phyloP scores from a whole-genome alignment of 2,888 invertebrate species.

The Globia sparganii region DNA sequence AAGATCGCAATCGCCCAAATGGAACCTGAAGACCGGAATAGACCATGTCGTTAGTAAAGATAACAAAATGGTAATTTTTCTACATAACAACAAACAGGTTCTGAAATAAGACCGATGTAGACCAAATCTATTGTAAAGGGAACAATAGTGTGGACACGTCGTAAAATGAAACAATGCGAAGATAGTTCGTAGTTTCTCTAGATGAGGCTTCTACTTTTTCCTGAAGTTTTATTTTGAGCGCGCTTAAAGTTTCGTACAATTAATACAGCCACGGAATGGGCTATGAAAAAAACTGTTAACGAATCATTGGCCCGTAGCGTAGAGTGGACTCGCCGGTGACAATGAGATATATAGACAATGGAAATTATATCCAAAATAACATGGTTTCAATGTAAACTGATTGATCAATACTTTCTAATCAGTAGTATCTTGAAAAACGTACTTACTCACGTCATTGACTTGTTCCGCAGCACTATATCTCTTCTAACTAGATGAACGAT shows the following conservation, averaged over 20 bases:
- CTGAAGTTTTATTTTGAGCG: constrained; percentile 2
- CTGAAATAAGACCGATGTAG: constrained; percentile 77
- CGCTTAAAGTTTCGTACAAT: neutral
- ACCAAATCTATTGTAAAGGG: constrained; percentile 81
- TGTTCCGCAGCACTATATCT: neutral
- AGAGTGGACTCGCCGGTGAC: neutral
- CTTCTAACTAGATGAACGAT: neutral
- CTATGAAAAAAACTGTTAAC: neutral
- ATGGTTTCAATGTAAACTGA: neutral
- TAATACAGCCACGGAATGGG: neutral
- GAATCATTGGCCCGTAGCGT: neutral
- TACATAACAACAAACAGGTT: constrained; percentile 75
- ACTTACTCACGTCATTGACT: neutral
- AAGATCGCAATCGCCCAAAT: constrained; percentile 66
- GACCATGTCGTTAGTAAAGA: constrained; percentile 68
- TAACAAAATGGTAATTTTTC: constrained; percentile 76
- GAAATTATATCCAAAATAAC: too few relatives aligned
- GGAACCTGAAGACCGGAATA: constrained; percentile 61
- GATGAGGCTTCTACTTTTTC: constrained; percentile 65
- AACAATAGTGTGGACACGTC: constrained; percentile 84
- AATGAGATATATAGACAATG: neutral
- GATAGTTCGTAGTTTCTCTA: constrained; percentile 74
- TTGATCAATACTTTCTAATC: neutral
- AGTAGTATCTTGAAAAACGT: neutral
- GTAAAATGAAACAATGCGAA: constrained; percentile 82